Base-by-base conservation (phyloP, 1,140 invertebrate species). In the Manduca sexta region DNA sequence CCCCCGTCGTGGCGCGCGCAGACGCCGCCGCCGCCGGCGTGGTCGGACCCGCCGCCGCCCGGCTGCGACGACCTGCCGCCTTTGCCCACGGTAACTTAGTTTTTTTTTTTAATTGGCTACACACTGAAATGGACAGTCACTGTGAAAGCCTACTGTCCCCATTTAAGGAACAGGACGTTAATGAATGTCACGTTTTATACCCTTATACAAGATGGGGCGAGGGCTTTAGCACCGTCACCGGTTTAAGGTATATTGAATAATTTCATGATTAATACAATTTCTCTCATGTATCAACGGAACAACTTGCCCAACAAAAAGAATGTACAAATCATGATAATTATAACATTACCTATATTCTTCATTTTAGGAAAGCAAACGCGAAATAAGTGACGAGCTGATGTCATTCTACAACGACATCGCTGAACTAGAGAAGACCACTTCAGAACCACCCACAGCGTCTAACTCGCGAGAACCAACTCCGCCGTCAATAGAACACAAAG, bases 331-430 rank as follows among this genome's bases (percentile, higher is more conserved):
- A 26, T 26, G 8, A 26, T 26, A 3, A n/a, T 8, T 26, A 26
- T 0, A 26, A 26, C 21, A 26, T 26, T 1, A 5, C 8, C 8
- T 7, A 21, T 21, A 21, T 26, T 30, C 1, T 10, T 34, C 49
- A 14, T 41, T 40, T 18, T 58, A 76, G 53, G 67, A 72, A 35
- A 37, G 52, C 29, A 77, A 79, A 48, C 68, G 67, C 34, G 74
- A 78, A 29, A 82, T 84, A 4, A 69, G 72, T 14, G 81, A 78
- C 42, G 81, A 79, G 21, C 57, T 84, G 0, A 43, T 60, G 5
- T 80, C 75, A 2, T 84, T 84, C 64, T 84, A 84, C 66, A 81
- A 66, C 46, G 81, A 83, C 35, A 69, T 84, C 4, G 78, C 81
- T 0, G 69, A 76, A 29, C 17, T 82, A 0, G 81, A 84, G 53